phyloP scores from a whole-genome alignment of 2,888 invertebrate genomes.

The Dorcus parallelipipedus region DNA sequence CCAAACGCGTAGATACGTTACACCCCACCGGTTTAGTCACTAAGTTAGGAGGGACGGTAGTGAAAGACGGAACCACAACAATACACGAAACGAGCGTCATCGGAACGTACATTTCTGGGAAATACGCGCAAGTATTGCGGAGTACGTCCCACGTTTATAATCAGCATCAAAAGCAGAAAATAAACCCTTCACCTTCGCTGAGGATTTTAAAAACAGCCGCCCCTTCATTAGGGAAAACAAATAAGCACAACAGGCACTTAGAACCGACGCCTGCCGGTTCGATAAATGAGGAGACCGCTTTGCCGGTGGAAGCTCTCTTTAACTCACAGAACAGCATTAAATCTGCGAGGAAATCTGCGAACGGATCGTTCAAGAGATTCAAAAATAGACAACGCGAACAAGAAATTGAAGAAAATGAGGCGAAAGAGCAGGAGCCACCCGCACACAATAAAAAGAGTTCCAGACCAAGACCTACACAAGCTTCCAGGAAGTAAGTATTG shows the following conservation, averaged over 20 bases:
- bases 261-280: slow-evolving; percentile 63
- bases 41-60: slow-evolving; percentile 78
- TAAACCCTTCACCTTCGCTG: slow-evolving; percentile 63
- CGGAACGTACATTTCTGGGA: slow-evolving; percentile 82
- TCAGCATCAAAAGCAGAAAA: slow-evolving; percentile 52
- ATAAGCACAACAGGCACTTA: slow-evolving; percentile 55
- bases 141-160: slow-evolving; percentile 67
- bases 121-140: slow-evolving; percentile 83
- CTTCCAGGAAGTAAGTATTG: slow-evolving; percentile 36
- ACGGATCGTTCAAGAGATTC: slow-evolving; percentile 49
- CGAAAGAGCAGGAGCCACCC: slow-evolving; percentile 26
- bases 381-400: slow-evolving; percentile 56
- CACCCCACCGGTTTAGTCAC: slow-evolving; percentile 80
- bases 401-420: slow-evolving; percentile 37
- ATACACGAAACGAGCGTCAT: slow-evolving; percentile 87
- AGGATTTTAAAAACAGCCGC: slow-evolving; percentile 76
- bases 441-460: slow-evolving; percentile 31
- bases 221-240: slow-evolving; percentile 53
- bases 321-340: slow-evolving; percentile 49
- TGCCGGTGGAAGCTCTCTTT: slow-evolving; percentile 56
- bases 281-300: slow-evolving; percentile 55
- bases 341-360: slow-evolving; percentile 54
- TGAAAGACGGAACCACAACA: slow-evolving; percentile 78
- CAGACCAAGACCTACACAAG: slow-evolving; percentile 36
- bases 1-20: slow-evolving; percentile 56